Percentiles rank a stretch among this genome's conserved stretches.
Conservation (phyloP, 2,113 vertebrate species). For the Trichomycterus rosablanca region DNA sequence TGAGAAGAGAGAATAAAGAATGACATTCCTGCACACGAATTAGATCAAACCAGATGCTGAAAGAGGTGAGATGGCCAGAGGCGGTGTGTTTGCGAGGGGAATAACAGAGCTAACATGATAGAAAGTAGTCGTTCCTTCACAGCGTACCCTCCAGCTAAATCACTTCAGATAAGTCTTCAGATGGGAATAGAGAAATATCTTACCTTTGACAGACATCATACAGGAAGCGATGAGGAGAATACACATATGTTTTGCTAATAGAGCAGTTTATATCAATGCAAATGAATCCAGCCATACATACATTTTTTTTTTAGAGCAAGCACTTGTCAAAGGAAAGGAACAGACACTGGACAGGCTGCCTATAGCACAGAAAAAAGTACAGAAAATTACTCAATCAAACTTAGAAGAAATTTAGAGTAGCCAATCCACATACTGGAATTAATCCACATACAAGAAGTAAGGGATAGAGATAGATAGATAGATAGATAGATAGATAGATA, state of each 20-base stretch:
- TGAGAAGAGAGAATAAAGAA: conserved; percentile 37
- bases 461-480: too few relatives aligned
- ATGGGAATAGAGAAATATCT: conserved; percentile 54
- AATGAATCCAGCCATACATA: background rate
- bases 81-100: conserved; percentile 44
- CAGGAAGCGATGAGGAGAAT: background rate
- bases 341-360: too few relatives aligned
- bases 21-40: conserved; percentile 24
- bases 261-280: background rate
- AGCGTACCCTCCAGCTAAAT: conserved; percentile 43
- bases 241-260: background rate
- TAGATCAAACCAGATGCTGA: conserved; percentile 49
- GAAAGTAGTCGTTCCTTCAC: conserved; percentile 48
- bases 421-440: too few relatives aligned
- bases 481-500: too few relatives aligned
- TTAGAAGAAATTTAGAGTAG: too few relatives aligned
- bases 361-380: too few relatives aligned
- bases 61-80: conserved; percentile 59
- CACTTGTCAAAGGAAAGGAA: too few relatives aligned
- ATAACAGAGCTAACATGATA: conserved; percentile 42
- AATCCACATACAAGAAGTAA: too few relatives aligned
- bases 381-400: too few relatives aligned
- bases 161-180: conserved; percentile 24
- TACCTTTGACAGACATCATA: conserved; percentile 51
- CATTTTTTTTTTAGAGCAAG: too few relatives aligned